Conservation (phyloP, 2,797 vertebrate species). For the Pseudocheirus occidentalis region DNA sequence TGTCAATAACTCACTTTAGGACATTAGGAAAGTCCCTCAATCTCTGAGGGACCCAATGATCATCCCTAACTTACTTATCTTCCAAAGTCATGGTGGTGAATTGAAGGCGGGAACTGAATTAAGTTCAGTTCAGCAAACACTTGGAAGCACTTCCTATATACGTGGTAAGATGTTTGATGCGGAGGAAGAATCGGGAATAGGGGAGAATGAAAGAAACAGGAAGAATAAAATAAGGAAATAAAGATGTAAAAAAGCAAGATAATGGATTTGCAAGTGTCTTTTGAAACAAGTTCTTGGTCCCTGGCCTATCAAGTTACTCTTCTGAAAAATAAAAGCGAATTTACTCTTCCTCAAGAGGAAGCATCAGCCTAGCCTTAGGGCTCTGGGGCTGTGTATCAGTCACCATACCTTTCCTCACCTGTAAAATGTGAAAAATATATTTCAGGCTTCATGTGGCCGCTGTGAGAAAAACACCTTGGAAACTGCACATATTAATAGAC, state of each 20-base stretch:
- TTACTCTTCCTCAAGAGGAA: not conserved
- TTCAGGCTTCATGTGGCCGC: not conserved
- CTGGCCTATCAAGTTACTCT: not conserved
- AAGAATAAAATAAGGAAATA: not conserved
- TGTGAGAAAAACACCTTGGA: not conserved
- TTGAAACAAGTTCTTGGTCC: not conserved
- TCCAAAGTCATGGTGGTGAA: not conserved
- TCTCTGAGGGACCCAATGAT: not conserved
- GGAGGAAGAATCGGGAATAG: too few species aligned
- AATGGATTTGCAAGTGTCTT: not conserved
- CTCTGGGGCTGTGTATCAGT: not conserved
- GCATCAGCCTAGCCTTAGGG: not conserved
- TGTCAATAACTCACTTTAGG: not conserved
- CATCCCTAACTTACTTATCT: not conserved
- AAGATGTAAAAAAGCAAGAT: not conserved
- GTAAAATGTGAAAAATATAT: not conserved
- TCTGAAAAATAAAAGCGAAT: not conserved
- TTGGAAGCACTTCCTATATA: not conserved
- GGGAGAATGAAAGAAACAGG: not conserved
- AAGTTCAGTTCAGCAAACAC: not conserved
- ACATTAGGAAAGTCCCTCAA: not conserved
- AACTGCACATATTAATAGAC: not conserved
- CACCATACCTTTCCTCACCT: not conserved
- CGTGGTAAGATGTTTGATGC: not conserved
- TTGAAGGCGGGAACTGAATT: not conserved